Evolutionary conservation across 1,140 invertebrate genomes (phyloP), one percentile per base, ranked within the genome.

Genomic region (Onthophagus taurus): DNA sequence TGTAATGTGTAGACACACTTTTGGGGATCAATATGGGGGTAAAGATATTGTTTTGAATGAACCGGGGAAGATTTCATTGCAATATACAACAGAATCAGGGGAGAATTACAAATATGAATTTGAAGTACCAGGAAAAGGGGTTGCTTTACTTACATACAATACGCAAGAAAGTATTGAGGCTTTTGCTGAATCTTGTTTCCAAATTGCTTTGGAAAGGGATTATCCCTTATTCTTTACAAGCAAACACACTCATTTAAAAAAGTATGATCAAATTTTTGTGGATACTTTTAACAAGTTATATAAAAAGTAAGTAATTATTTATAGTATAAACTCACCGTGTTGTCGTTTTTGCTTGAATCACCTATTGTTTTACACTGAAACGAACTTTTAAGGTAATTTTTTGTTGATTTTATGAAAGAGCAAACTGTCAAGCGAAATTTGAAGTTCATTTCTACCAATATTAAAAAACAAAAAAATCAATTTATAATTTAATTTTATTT

Each of bases 1-100:
- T 42, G 55, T 81, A 23, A 83, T 86, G 55, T 83, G 82, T 17
- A 72, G 83, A 58, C 83, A 86, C 59, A 82, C 83, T 17, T 76
- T 77, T 57, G 83, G 80, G 20, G 83, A 86, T 64, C 81, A 84
- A 63, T 86, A 86, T 66, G 83, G 81, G 58, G 80, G 81, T 18
- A 80, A 73, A 26, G 83, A 86, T 60, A 62, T 76, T 48, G 13
- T 41, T 2, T 13, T 41, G 11, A 41, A 41, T 9, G 38, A 41
- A 41, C 38, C 38, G 13, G 38, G 38, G 17, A 41, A 19, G 19
- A 21, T 41, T 11, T 24, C 38, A 11, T 7, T 41, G 12, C 12
- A 26, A 12, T 41, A 41, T 16, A 41, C 38, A 17, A 41, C 38
- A 9, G 38, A 41, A 17, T 26, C 16, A 6, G 38, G 38, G 2